phyloP scores from a whole-genome alignment of 2,113 vertebrate species.

The Murina feae region DNA sequence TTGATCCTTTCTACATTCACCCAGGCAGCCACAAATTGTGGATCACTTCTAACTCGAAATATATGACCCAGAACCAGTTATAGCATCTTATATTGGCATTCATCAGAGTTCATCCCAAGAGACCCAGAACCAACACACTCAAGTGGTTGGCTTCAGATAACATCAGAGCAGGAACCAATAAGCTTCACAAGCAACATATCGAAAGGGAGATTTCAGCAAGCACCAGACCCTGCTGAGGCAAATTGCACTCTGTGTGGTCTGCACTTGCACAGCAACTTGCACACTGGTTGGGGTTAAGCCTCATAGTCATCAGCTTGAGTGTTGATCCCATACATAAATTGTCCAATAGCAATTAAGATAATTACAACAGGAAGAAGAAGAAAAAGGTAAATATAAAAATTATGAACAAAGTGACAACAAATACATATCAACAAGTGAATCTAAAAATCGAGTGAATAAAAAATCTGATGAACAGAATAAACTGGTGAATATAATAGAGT shows the following conservation, averaged over 20 bases:
- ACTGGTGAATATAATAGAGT: no score
- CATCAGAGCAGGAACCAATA: not conserved
- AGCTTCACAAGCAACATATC: not conserved
- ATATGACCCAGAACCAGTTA: not conserved
- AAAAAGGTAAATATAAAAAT: no score
- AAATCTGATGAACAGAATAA: no score
- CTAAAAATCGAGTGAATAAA: no score
- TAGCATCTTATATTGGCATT: not conserved
- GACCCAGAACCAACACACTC: not conserved
- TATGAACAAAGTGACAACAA: no score
- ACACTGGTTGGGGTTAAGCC: not conserved
- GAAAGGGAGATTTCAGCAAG: not conserved
- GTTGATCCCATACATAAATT: not conserved
- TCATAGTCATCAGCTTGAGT: not conserved
- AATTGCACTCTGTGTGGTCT: not conserved
- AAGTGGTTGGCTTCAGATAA: not conserved
- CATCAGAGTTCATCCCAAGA: not conserved
- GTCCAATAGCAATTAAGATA: not conserved
- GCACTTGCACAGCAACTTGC: not conserved
- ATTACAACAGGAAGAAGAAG: not conserved
- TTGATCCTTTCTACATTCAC: not conserved
- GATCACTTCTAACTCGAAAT: not conserved
- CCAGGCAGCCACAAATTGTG: not conserved
- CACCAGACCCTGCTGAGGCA: not conserved
- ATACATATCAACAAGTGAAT: no score